Base-by-base conservation (phyloP, 2,888 invertebrate species). In the Byasa hedistus region DNA sequence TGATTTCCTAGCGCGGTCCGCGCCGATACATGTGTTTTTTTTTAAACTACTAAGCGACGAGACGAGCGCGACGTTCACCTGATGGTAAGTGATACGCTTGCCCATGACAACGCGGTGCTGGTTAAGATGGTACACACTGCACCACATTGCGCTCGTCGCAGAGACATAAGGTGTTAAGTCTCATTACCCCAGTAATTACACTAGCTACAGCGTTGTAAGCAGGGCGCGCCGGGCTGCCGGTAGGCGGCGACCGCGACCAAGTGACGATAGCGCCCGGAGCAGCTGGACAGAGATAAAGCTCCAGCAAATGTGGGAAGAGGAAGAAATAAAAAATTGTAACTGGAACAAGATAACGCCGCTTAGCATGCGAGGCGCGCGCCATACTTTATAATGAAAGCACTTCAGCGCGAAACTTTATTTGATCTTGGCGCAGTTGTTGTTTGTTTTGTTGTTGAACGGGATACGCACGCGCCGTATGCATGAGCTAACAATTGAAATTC, bases 191-290 rank as follows among this genome's bases (percentile, higher is more conserved):
- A 27, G 27, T 27, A 27, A 27, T 27, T 27, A 4, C 27, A 27
- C 27, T 27, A 27, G 27, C 27, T 5, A 27, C 27, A 27, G 5
- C 27, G 5, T 27, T 27, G 27, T 27, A 27, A 5, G 27, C 27
- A 4, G 27, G 27, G 5, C 1, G 52, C 51, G 36, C 44, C 32
- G 57, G 39, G 24, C 36, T 64, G 21, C 58, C 54, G 59, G 58
- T 27, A 59, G 64, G 58, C 58, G 64, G 58, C 58, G 58, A 58
- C 64, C 58, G 23, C 52, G 58, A 24, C 51, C 64, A 23, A 64
- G 36, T 64, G 58, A 52, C 52, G 64, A 64, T 64, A 64, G 58
- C 52, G 64, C 54, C 64, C 54, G 54, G 21, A 27, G 39, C 54
- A 64, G 54, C 39, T 10, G 54, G 59, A 55, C 54, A 23, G 22